Evolutionary conservation across 2,888 invertebrate species (phyloP).

Genomic region (Aspidiotus rigidus): DNA sequence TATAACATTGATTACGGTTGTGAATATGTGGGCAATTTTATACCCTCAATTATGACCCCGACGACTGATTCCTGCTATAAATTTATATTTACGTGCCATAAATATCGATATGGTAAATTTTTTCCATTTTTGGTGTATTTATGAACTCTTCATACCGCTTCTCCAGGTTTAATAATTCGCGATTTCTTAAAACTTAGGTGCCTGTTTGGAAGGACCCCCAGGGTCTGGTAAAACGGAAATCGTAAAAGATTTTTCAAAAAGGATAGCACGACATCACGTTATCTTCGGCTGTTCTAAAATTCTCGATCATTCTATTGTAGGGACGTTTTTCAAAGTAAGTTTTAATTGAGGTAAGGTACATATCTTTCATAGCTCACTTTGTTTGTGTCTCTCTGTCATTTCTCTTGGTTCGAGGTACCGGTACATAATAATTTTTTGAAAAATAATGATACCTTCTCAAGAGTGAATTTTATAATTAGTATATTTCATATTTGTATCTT

Average conservation of each 20-base stretch:
- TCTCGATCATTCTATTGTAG: conserved; percentile 84
- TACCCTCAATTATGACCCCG: conserved; percentile 83
- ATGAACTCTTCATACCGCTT: no score
- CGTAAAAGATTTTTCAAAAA: conserved; percentile 88
- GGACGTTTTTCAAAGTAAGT: conserved; percentile 83
- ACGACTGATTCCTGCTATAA: conserved; percentile 87
- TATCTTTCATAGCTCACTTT: no score
- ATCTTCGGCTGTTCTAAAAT: conserved; percentile 95
- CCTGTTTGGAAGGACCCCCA: conserved; percentile 74
- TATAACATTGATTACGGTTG: conserved; percentile 81
- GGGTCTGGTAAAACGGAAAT: conserved; percentile 91
- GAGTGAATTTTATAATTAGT: no score
- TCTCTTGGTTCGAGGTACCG: no score
- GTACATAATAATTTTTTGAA: no score
- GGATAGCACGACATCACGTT: conserved; percentile 90
- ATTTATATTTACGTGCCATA: conserved; percentile 82
- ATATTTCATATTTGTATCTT: no score
- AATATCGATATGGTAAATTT: conserved; percentile 64
- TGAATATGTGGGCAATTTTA: conserved; percentile 85
- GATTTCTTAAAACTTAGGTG: conserved; percentile 47
- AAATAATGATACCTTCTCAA: no score
- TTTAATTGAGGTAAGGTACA: no score
- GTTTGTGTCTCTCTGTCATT: no score
- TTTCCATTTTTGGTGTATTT: background rate
- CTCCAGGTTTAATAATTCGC: background rate